Evolutionary conservation across 2,888 invertebrate species (phyloP), one percentile per base, ranked within the genome.

Genomic region (Drosophila mulleri): DNA sequence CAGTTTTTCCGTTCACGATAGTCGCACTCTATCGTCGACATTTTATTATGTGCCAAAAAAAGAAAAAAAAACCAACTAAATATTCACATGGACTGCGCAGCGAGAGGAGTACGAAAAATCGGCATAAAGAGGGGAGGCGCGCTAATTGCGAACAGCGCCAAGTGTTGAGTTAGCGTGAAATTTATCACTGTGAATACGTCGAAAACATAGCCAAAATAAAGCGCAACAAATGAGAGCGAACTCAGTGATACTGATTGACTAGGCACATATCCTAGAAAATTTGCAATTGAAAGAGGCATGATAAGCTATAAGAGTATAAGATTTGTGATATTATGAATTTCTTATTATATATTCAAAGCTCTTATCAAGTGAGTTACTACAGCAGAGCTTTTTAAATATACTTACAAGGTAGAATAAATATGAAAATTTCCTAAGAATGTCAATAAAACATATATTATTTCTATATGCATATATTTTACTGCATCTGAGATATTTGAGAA

Each of bases 161-260:
- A 89, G 82, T 89, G 84, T 79, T 74, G 88, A 89, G 82, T 82
- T 89, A 71, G 89, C 89, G 84, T 89, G 73, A 89, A 89, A 88
- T 84, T 84, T 89, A 84, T 84, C 69, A 66, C 66, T 57, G 59
- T 64, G 56, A 60, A 79, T 52, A 60, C 29, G 53, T 29, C 32
- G 52, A 48, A 71, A 60, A 53, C 39, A 20, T 56, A 63, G 61
- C 42, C 42, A 53, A 70, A 50, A 32, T 37, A 66, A 71, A 63
- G 58, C 50, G 16, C 39, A 62, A 20, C 23, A 67, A 58, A 69
- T 58, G 64, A 67, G 61, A 53, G 59, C 37, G 6, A n/a, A n/a
- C 6, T 9, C 9, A 20, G 0, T 2, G 4, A 23, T 18, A 9
- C 16, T 29, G 58, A 12, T 32, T 2, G 29, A 29, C 53, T 35